Evolutionary conservation across 2,888 invertebrate genomes (phyloP).

Genomic region (Drosophila cracens): DNA sequence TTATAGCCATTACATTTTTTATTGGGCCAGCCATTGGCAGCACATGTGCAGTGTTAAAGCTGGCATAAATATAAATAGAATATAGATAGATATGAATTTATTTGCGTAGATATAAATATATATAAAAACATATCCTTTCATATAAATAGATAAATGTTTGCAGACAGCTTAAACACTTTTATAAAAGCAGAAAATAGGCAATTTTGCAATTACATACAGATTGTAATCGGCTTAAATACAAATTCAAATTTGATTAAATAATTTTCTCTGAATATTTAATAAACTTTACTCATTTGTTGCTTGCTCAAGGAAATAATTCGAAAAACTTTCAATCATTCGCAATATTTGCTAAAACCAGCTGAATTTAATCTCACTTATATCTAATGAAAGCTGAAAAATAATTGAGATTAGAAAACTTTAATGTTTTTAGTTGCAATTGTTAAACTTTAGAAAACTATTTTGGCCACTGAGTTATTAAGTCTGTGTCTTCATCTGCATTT

Average conservation of each 20-base stretch:
- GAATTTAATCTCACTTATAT: conserved; percentile 1
- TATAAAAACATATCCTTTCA: neutral
- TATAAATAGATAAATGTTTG: neutral
- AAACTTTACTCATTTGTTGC: neutral
- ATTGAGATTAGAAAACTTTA: neutral
- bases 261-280: neutral
- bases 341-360: neutral
- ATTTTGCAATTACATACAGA: neutral
- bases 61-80: neutral
- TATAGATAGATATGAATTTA: neutral
- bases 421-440: neutral
- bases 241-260: neutral
- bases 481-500: conserved; percentile 19
- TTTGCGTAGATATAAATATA: neutral
- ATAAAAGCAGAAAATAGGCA: neutral
- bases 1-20: conserved; percentile 13
- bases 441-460: neutral
- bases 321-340: neutral
- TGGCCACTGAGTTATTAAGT: conserved; percentile 13
- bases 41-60: conserved; percentile 3
- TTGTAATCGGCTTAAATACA: neutral
- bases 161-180: neutral
- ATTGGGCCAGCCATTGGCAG: conserved; percentile 10
- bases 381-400: neutral
- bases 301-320: neutral